These are phyloP conservation scores for Rhyacichthys aspro DNA, from an alignment of 2,797 vertebrate genomes.

Conservation along the genomic window DNA sequence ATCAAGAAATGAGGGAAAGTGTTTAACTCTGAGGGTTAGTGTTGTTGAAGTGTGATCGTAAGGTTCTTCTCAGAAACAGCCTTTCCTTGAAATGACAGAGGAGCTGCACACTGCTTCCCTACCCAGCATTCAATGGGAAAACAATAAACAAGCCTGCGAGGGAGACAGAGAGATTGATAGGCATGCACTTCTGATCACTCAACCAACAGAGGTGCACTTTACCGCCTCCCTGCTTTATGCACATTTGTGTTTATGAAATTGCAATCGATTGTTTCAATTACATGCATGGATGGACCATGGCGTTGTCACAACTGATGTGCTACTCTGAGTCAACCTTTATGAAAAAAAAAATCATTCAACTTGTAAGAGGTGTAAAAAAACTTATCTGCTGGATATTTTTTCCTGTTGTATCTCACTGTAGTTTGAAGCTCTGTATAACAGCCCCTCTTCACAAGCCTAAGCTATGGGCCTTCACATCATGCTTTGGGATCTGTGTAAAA, in stretches of 20 bases:
- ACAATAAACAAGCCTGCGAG: conserved; percentile 57
- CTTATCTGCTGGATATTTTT: conserved; percentile 31
- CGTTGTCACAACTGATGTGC: conserved; percentile 68
- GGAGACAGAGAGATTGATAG: conserved; percentile 63
- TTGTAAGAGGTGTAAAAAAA: conserved; percentile 47
- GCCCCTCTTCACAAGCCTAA: conserved; percentile 2
- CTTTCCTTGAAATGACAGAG: conserved; percentile 44
- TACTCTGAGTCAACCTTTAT: conserved; percentile 58
- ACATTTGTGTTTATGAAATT: conserved; percentile 78
- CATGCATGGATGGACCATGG: conserved; percentile 64
- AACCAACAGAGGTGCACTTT: conserved; percentile 69
- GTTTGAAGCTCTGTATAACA: conserved; percentile 11
- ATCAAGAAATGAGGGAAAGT: no score
- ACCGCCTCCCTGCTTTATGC: conserved; percentile 65
- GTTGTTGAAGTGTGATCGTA: conserved; percentile 45
- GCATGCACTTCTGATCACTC: conserved; percentile 68
- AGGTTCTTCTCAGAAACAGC: conserved; percentile 30
- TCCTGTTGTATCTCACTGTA: conserved; percentile 16
- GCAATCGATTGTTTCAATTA: conserved; percentile 79
- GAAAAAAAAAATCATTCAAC: conserved; percentile 52
- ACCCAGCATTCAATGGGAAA: conserved; percentile 52
- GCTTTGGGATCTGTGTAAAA: conserved; percentile 5
- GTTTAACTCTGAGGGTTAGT: conserved; percentile 9
- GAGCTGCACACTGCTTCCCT: conserved; percentile 39
- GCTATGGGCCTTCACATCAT: conserved; percentile 12